These are phyloP conservation scores for Deilephila elpenor DNA, from an alignment of 2,888 invertebrate species.

Conservation along the genomic window DNA sequence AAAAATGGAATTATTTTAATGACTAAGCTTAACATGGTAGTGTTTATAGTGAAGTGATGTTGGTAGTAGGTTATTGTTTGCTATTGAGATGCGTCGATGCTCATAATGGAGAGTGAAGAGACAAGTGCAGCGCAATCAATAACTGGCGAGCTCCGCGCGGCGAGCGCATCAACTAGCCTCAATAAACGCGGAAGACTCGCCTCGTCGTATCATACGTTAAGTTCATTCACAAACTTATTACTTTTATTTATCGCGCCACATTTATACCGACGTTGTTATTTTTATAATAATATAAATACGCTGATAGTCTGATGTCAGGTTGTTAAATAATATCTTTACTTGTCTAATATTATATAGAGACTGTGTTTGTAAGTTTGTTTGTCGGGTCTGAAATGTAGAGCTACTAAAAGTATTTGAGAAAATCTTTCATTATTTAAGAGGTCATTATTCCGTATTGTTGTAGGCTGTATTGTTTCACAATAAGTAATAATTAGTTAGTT, in stretches of 20 bases:
- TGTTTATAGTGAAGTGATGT: not conserved
- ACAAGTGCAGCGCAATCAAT: conserved; percentile 45
- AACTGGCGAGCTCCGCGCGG: conserved; percentile 46
- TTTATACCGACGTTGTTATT: conserved; percentile 14
- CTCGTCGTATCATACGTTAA: conserved; percentile 15
- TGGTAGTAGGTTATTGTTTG: not conserved
- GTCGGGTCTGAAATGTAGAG: too few relatives aligned
- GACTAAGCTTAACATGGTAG: too few relatives aligned
- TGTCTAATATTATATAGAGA: not conserved
- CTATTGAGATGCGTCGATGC: conserved; percentile 17
- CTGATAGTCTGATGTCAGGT: too few relatives aligned
- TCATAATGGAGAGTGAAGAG: conserved; percentile 38
- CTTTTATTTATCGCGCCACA: conserved; percentile 25
- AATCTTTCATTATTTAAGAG: too few relatives aligned
- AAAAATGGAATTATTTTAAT: not conserved
- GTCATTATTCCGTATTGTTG: too few relatives aligned
- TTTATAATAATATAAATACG: not conserved
- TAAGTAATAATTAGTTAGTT: too few relatives aligned
- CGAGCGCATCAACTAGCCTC: conserved; percentile 70
- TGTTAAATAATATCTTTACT: not conserved
- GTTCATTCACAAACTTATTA: conserved; percentile 29
- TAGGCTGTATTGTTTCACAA: too few relatives aligned
- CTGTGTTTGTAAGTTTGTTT: too few relatives aligned
- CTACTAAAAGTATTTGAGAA: too few relatives aligned
- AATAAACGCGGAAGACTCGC: conserved; percentile 67